Conservation (phyloP, 2,888 invertebrate species). For the Hedychridium roseum region DNA sequence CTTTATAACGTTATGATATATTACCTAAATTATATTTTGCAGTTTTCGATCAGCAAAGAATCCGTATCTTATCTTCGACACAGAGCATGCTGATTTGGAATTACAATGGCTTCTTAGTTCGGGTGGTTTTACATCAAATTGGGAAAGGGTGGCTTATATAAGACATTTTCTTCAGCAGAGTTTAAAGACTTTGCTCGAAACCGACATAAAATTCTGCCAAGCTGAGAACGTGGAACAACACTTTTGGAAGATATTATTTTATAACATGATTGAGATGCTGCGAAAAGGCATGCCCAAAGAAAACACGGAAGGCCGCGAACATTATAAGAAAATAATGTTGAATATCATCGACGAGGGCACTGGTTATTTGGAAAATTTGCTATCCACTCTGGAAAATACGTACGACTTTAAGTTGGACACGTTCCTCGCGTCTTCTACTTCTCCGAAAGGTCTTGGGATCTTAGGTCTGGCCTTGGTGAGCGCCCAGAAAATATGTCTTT, state of each 20-base stretch:
- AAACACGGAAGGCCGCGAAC: conserved; percentile 70
- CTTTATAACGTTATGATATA: neutral
- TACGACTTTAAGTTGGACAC: conserved; percentile 76
- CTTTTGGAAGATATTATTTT: conserved; percentile 91
- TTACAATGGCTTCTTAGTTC: conserved; percentile 71
- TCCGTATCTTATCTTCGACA: conserved; percentile 71
- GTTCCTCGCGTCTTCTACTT: conserved; percentile 65
- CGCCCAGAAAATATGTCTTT: conserved; percentile 87
- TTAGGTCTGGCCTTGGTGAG: conserved; percentile 82
- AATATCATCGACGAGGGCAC: conserved; percentile 82
- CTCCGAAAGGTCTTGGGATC: conserved; percentile 72
- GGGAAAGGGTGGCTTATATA: conserved; percentile 72
- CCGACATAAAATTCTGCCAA: conserved; percentile 87
- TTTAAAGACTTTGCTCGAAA: conserved; percentile 73
- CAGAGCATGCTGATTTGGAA: conserved; percentile 75
- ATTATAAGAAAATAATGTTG: conserved; percentile 72
- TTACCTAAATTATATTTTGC: conserved; percentile 12
- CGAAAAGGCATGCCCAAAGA: conserved; percentile 72
- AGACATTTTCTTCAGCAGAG: conserved; percentile 75
- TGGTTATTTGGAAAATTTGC: conserved; percentile 78
- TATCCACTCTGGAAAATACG: conserved; percentile 76
- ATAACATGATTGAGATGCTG: conserved; percentile 85
- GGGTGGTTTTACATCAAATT: conserved; percentile 71
- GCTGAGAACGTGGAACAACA: conserved; percentile 87
- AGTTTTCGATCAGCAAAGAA: conserved; percentile 71